A percentile compares a stretch with the other conserved stretches of the same genome.
These are phyloP conservation scores for Dreissena polymorpha DNA, from an alignment of 1,140 invertebrate species.

Conservation along the genomic window DNA sequence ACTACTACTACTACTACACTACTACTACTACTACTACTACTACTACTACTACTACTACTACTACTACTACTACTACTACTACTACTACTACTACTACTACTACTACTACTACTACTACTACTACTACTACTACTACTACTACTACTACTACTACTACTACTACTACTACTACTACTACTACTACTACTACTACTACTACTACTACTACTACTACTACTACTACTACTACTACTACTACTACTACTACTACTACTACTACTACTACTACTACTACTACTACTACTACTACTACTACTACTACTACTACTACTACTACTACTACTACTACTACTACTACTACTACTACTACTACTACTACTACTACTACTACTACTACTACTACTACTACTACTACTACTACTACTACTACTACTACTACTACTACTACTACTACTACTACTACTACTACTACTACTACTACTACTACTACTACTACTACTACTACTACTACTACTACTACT, in stretches of 20 bases:
- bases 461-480: constrained; percentile 44
- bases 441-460: constrained; percentile 37
- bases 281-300: constrained; percentile 5
- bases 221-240: constrained; percentile 49
- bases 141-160: constrained; percentile 57
- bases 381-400: neutral
- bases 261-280: constrained; percentile 8
- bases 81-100: constrained; percentile 58
- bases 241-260: constrained; percentile 1
- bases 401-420: constrained; percentile 12
- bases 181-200: constrained; percentile 57
- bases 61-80: constrained; percentile 57
- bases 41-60: neutral
- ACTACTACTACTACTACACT: too few species aligned
- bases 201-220: constrained; percentile 57
- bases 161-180: constrained; percentile 58
- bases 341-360: neutral
- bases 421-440: constrained; percentile 25
- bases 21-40: too few species aligned
- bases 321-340: neutral
- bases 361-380: constrained; percentile 19
- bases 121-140: constrained; percentile 47
- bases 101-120: constrained; percentile 57
- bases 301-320: neutral
- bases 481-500: constrained; percentile 18